Conservation (phyloP, 2,113 vertebrate species). For the Platysteira castanea region DNA sequence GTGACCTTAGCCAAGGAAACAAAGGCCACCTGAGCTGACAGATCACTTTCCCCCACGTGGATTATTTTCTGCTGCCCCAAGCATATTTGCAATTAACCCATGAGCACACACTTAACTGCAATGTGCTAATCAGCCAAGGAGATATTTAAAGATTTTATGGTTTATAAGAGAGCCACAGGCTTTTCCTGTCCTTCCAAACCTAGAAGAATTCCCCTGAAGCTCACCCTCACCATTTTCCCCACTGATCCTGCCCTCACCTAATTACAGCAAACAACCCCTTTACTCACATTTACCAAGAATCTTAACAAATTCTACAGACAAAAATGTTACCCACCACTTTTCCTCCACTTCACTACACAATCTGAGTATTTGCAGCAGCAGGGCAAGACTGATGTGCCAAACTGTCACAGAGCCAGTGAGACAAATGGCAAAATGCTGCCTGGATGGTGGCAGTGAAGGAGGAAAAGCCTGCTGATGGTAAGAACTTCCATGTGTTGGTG, state of each 20-base stretch:
- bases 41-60: neutral
- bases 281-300: neutral
- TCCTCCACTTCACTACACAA: neutral
- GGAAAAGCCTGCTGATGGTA: neutral
- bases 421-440: neutral
- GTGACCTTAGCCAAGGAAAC: neutral
- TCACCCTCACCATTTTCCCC: neutral
- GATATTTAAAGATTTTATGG: neutral
- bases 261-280: neutral
- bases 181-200: neutral
- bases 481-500: neutral
- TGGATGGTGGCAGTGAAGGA: neutral
- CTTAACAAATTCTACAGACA: neutral
- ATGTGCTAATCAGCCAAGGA: neutral
- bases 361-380: neutral
- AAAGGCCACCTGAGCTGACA: constrained; percentile 14
- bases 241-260: neutral
- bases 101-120: neutral
- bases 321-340: neutral
- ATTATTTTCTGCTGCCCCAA: constrained; percentile 27
- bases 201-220: neutral
- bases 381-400: neutral
- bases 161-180: neutral
- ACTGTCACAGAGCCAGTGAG: neutral
- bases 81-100: neutral